Conservation (phyloP, 2,113 vertebrate species). For the Suricata suricatta region DNA sequence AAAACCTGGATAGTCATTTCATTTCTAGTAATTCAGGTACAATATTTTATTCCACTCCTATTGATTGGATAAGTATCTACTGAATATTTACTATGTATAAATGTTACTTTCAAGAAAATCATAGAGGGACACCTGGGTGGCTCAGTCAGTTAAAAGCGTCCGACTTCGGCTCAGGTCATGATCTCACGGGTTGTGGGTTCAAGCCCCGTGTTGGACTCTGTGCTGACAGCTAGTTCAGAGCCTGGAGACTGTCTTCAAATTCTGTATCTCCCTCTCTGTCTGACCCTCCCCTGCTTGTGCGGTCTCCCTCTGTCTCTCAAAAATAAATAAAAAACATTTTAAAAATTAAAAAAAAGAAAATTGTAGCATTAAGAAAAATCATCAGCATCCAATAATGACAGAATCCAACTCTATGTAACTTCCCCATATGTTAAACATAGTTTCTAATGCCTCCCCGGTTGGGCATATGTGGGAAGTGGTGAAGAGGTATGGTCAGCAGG, state of each 20-base stretch:
- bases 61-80: background rate
- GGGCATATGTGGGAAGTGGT: background rate
- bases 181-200: too few species aligned
- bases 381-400: background rate
- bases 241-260: too few species aligned
- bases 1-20: background rate
- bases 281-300: too few species aligned
- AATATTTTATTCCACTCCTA: background rate
- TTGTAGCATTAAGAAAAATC: background rate
- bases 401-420: background rate
- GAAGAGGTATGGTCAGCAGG: background rate
- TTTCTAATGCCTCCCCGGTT: background rate
- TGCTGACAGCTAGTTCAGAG: too few species aligned
- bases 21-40: background rate
- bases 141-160: too few species aligned
- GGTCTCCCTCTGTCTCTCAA: too few species aligned
- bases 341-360: background rate
- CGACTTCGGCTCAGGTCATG: too few species aligned
- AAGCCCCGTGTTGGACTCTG: too few species aligned
- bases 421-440: background rate
- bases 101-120: slow-evolving; percentile 4
- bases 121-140: too few species aligned
- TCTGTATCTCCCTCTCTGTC: too few species aligned
- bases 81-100: background rate
- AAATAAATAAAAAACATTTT: too few species aligned